Base-by-base conservation (phyloP, 2,113 vertebrate species). In the Pachycephala philippinensis region DNA sequence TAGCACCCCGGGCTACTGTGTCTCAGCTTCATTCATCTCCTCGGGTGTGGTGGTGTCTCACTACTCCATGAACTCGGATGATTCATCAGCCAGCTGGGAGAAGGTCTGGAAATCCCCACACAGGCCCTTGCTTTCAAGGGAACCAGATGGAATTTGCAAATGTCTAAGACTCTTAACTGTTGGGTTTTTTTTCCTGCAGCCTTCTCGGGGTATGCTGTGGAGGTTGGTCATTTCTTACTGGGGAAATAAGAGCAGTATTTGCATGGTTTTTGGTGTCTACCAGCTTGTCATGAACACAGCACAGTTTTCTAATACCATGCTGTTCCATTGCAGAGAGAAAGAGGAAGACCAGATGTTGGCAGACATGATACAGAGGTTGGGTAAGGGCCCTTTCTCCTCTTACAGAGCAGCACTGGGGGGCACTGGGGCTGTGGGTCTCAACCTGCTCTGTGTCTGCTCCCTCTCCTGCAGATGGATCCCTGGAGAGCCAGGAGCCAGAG, bases 311-410 rank as follows among this genome's bases (percentile, higher is more conserved):
- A 14, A 93, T 63, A 8, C 8, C 3, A 0, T 61, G 3, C 31
- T 93, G 30, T 95, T 90, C 56, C 57, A 60, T 97, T 98, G 26
- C 93, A 99, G 99, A 95, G 99, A 99, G 91, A 98, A 95, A n/a
- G 99, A 99, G 64, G 99, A 99, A 90, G 99, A 99, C 89, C 98
- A 98, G 95, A 86, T 98, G 95, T 91, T 99, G 59, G 98, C 98
- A 96, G 96, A 98, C 87, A 99, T 99, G 99, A 99, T 99, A 97
- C 97, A 97, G 95, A 98, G 86, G 27, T 97, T 99, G 21, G 98
- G 99, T 99, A 96, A 98, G 97, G 71, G 6, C 28, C 30, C 22
- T 15, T 54, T 78, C 22, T 78, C 11, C 45, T 86, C 23, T 84
- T 64, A 7, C 0, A 20, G 70, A 37, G 13, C 54, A 57, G 31